Base-by-base conservation (phyloP, 2,888 invertebrate species). In the Priocnemis perturbator region DNA sequence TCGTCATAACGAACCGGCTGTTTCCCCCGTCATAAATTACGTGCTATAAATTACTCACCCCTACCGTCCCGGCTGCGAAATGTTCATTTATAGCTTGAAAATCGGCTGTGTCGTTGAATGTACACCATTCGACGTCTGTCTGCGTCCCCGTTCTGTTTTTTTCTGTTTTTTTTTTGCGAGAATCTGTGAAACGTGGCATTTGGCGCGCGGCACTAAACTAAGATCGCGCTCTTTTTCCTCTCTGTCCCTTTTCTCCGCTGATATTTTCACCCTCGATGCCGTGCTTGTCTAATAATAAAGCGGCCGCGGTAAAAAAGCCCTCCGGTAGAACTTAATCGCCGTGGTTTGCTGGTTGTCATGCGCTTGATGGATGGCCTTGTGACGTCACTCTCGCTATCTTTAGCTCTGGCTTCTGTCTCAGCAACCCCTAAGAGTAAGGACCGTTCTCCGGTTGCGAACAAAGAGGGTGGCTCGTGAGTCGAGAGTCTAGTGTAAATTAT, bases 321-420 rank as follows among this genome's bases (percentile, higher is more conserved):
- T 62, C 64, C 52, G 30, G 26, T 52, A 37, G 52, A 82, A 80
- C 77, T 81, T 81, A 82, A 82, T 82, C 80, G 79, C 74, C 74
- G 70, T 74, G 78, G 80, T 80, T 82, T 81, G 80, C 77, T 74
- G 76, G 71, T 79, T 82, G 82, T 82, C 77, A 73, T 64, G 58
- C 47, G 17, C 66, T 66, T 80, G 81, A 82, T 82, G 74, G 78
- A 82, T 80, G 80, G 70, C 69, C 64, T 69, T 73, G 73, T 79
- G 76, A 81, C 77, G 78, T 79, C 71, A 81, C 67, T 58, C 56
- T 37, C 59, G 50, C 45, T 37, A 45, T 47, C 69, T 76, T 76
- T 70, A 76, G 67, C 69, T n/a, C 61, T 55, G 61, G 50, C 44
- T 67, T 67, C 56, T 67, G 64, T 67, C 47, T 62, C 53, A 44